Percentiles rank a stretch among this genome's conserved stretches.
phyloP scores from a whole-genome alignment of 2,113 vertebrate genomes.

The Climacteris rufus region DNA sequence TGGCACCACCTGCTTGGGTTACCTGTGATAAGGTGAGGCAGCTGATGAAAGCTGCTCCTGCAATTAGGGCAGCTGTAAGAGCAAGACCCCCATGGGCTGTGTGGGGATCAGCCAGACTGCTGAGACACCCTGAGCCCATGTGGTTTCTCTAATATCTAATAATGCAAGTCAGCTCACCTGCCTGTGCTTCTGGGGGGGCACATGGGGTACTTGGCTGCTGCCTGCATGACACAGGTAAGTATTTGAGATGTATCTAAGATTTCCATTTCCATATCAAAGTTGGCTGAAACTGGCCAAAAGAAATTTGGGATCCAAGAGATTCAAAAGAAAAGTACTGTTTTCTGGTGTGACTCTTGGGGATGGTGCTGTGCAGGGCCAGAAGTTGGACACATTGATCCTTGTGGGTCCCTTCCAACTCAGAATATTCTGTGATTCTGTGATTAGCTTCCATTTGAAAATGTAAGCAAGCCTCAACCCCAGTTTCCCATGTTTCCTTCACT shows the following conservation, averaged over 20 bases:
- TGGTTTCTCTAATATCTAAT: neutral
- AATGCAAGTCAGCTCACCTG: neutral
- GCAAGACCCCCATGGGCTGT: neutral
- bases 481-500: neutral
- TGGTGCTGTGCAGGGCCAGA: neutral
- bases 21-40: neutral
- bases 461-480: neutral
- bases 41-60: neutral
- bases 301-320: neutral
- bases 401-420: neutral
- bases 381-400: neutral
- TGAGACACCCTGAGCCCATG: neutral
- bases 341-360: neutral
- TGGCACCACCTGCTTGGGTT: neutral
- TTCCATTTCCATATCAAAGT: neutral
- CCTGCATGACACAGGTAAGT: neutral
- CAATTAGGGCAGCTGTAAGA: neutral
- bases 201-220: neutral
- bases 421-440: neutral
- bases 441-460: neutral
- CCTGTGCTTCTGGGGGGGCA: neutral
- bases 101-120: neutral
- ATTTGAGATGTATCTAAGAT: neutral
- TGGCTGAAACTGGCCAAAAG: neutral
- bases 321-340: neutral